Percentiles rank a stretch among this genome's conserved stretches.
phyloP scores from a whole-genome alignment of 2,113 vertebrate species.

The Callipepla squamata region DNA sequence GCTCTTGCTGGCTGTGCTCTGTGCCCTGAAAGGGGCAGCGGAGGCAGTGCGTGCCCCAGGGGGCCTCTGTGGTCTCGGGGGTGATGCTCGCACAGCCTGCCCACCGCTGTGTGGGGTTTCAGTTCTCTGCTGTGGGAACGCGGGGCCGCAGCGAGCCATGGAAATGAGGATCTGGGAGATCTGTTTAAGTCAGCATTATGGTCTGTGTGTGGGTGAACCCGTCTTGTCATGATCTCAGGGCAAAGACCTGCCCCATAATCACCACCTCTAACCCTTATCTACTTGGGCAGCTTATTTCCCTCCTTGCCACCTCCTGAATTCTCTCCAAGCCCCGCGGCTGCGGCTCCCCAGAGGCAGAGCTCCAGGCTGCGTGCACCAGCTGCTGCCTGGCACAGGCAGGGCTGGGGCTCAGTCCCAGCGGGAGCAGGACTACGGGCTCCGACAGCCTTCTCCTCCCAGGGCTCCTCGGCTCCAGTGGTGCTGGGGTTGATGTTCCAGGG shows the following conservation, averaged over 20 bases:
- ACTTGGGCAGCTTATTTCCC: constrained; percentile 38
- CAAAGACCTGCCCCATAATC: constrained; percentile 58
- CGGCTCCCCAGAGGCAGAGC: constrained; percentile 40
- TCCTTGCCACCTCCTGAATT: constrained; percentile 28
- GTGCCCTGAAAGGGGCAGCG: accelerated
- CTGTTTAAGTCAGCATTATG: constrained; percentile 54
- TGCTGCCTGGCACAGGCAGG: constrained; percentile 22
- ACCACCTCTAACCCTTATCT: constrained; percentile 63
- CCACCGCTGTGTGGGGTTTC: background rate
- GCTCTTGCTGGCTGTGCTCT: background rate
- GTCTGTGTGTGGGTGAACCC: constrained; percentile 61
- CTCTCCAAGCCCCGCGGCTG: constrained; percentile 32
- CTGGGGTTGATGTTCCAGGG: background rate
- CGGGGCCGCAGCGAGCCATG: background rate
- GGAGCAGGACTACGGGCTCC: background rate
- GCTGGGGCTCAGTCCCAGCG: constrained; percentile 12
- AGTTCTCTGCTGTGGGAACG: background rate
- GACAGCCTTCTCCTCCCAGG: background rate
- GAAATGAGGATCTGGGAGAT: constrained; percentile 52
- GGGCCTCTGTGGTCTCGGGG: background rate
- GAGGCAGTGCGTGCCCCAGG: accelerated
- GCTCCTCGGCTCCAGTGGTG: background rate
- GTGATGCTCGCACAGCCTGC: accelerated
- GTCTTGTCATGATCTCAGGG: constrained; percentile 54
- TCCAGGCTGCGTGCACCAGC: constrained; percentile 2